These are phyloP conservation scores for Hippopotamyrus pictus DNA, from an alignment of 2,797 vertebrate genomes.

Conservation along the genomic window DNA sequence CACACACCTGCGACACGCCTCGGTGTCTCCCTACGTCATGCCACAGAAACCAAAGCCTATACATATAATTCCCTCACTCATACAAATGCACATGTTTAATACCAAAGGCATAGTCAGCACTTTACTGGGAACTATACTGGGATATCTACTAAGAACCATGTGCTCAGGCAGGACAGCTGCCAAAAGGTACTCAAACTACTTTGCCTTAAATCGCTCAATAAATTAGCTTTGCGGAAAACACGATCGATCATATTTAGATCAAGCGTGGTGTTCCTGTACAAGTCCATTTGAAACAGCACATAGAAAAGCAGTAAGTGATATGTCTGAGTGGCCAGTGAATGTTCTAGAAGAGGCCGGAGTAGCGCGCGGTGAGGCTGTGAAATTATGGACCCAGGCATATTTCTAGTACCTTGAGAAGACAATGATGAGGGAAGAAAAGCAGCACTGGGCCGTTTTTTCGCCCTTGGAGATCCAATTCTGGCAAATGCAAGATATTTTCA, in stretches of 20 bases:
- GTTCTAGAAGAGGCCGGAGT: neutral
- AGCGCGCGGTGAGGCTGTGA: neutral
- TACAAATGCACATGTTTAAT: neutral
- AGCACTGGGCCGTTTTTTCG: neutral
- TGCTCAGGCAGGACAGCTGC: neutral
- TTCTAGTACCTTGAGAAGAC: neutral
- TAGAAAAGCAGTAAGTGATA: neutral
- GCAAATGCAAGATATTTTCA: neutral
- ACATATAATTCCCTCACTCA: neutral
- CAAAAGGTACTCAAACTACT: neutral
- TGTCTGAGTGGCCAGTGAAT: neutral
- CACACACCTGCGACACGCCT: neutral
- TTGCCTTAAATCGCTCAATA: neutral
- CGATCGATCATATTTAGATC: neutral
- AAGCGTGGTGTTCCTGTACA: neutral
- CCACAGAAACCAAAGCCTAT: neutral
- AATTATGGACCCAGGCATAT: neutral
- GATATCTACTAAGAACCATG: neutral
- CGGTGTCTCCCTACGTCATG: neutral
- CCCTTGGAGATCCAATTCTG: neutral
- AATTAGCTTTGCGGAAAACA: slow-evolving; percentile 1
- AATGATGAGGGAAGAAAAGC: neutral
- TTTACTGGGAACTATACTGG: neutral
- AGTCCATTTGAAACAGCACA: neutral
- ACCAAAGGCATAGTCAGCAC: neutral